A percentile compares a stretch with the other conserved stretches of the same genome.
Conservation (phyloP, 1,140 invertebrate species). For the Sycophila sp. region DNA sequence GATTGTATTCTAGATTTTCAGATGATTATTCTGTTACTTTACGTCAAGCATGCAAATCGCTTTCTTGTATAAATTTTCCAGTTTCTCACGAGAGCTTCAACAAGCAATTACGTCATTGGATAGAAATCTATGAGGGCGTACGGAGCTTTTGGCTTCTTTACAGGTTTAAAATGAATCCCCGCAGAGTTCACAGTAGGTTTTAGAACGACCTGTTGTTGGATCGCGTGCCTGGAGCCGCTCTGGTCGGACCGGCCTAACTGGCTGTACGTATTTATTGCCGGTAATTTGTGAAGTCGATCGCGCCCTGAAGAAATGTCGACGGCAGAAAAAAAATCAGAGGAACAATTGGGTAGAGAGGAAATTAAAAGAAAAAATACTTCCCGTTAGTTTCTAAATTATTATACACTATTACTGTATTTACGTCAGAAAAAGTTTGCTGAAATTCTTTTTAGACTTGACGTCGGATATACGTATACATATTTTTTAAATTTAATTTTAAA, state of each 20-base stretch:
- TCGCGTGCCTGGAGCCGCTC: neutral
- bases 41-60: no score
- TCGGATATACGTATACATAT: no score
- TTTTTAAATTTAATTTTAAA: no score
- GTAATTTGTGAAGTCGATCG: constrained; percentile 16
- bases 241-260: neutral
- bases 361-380: neutral
- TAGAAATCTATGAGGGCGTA: neutral
- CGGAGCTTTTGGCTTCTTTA: neutral
- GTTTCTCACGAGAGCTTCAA: neutral
- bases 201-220: constrained; percentile 15
- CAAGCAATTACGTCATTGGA: constrained; percentile 13
- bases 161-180: constrained; percentile 10
- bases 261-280: constrained; percentile 21
- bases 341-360: neutral
- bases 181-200: constrained; percentile 10
- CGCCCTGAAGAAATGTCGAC: neutral
- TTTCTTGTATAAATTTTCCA: no score
- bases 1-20: no score
- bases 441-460: no score
- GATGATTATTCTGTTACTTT: no score
- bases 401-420: no score
- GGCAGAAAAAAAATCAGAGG: neutral
- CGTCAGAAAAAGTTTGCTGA: no score
- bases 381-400: no score